These are phyloP conservation scores for Lepidurus couesii DNA, from an alignment of 1,140 invertebrate species.

Conservation along the genomic window DNA sequence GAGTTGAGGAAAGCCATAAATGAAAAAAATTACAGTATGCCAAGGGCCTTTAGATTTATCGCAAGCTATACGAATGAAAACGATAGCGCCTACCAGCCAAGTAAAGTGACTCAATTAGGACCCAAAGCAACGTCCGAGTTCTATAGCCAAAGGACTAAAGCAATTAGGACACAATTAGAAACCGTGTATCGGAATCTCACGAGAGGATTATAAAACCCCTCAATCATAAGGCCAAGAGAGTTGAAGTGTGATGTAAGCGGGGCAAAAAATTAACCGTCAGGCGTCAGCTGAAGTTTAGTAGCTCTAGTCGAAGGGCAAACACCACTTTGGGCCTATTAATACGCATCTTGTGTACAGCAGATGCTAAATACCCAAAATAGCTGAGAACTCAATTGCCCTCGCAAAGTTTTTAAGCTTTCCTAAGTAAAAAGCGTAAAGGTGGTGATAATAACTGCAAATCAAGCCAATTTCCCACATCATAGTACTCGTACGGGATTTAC, in stretches of 20 bases:
- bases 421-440: background rate
- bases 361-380: constrained; percentile 10
- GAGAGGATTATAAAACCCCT: background rate
- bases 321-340: constrained; percentile 17
- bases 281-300: background rate
- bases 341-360: constrained; percentile 3
- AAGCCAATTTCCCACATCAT: background rate
- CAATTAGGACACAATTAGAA: no score
- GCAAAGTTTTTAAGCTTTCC: background rate
- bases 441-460: background rate
- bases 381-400: constrained; percentile 2
- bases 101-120: no score
- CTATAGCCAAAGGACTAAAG: no score
- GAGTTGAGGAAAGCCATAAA: no score
- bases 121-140: no score
- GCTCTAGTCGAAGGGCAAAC: background rate
- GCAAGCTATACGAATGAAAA: no score
- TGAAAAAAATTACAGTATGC: no score
- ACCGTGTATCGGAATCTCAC: no score
- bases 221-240: background rate
- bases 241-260: background rate
- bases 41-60: no score
- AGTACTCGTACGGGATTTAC: background rate
- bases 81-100: no score
- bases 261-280: background rate